Conservation (phyloP, 2,113 vertebrate species). For the Microcebus tavaratra region DNA sequence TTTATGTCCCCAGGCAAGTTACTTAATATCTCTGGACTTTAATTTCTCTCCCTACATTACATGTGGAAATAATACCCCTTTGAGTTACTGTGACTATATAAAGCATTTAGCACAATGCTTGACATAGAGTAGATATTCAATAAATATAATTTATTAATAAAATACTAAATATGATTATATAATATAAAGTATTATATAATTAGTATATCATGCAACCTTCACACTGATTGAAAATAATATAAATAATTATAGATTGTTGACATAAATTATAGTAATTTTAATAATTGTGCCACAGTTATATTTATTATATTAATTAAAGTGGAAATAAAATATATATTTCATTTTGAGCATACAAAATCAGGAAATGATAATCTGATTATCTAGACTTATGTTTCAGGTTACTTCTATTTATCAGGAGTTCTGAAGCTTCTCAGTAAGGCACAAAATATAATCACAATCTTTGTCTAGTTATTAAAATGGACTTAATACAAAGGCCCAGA, state of each 20-base stretch:
- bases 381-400: not conserved
- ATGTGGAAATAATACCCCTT: not conserved
- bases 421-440: not conserved
- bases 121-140: not conserved
- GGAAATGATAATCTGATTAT: not conserved
- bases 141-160: not conserved
- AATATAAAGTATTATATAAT: not conserved
- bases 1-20: not conserved
- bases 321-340: not conserved
- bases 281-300: not conserved
- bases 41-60: not conserved
- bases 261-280: not conserved
- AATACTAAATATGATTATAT: not conserved
- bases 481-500: not conserved
- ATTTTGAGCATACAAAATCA: not conserved
- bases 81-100: not conserved
- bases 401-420: not conserved
- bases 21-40: not conserved
- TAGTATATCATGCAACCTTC: not conserved
- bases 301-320: constrained; percentile 36
- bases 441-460: not conserved
- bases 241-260: not conserved
- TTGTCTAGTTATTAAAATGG: not conserved
- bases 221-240: not conserved
- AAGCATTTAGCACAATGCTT: not conserved